Percentiles rank a stretch among this genome's conserved stretches.
These are phyloP conservation scores for Macropus fuliginosus DNA, from an alignment of 2,797 vertebrate genomes.

Conservation along the genomic window DNA sequence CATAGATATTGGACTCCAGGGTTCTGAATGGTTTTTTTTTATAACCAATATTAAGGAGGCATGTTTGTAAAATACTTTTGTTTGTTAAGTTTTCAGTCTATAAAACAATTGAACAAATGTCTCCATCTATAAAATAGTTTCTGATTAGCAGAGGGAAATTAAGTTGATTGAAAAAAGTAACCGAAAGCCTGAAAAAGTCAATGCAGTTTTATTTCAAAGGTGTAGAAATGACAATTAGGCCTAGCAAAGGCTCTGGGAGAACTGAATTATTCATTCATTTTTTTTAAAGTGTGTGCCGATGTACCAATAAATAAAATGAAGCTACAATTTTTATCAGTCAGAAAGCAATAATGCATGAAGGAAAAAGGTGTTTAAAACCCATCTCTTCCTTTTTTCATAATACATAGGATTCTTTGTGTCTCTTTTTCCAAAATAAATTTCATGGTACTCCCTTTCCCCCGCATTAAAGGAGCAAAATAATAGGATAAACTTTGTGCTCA, in stretches of 20 bases:
- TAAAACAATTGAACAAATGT: neutral
- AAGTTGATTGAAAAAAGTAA: slow-evolving; percentile 20
- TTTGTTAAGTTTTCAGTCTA: neutral
- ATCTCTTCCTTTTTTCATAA: slow-evolving; percentile 32
- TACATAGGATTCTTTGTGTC: neutral
- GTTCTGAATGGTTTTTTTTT: neutral
- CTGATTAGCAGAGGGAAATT: neutral
- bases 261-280: neutral
- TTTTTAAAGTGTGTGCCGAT: neutral
- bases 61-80: neutral
- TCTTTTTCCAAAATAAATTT: slow-evolving; percentile 50
- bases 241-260: neutral
- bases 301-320: slow-evolving; percentile 8
- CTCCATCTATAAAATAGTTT: neutral
- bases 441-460: slow-evolving; percentile 3
- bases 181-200: slow-evolving; percentile 39
- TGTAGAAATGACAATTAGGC: slow-evolving; percentile 26
- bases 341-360: slow-evolving; percentile 12
- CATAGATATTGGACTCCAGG: neutral
- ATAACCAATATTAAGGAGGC: neutral
- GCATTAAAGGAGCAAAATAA: slow-evolving; percentile 44
- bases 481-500: slow-evolving; percentile 32
- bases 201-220: slow-evolving; percentile 27
- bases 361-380: slow-evolving; percentile 2
- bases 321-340: slow-evolving; percentile 1